Conservation (phyloP, 2,113 vertebrate genomes). For the Scalopus aquaticus region DNA sequence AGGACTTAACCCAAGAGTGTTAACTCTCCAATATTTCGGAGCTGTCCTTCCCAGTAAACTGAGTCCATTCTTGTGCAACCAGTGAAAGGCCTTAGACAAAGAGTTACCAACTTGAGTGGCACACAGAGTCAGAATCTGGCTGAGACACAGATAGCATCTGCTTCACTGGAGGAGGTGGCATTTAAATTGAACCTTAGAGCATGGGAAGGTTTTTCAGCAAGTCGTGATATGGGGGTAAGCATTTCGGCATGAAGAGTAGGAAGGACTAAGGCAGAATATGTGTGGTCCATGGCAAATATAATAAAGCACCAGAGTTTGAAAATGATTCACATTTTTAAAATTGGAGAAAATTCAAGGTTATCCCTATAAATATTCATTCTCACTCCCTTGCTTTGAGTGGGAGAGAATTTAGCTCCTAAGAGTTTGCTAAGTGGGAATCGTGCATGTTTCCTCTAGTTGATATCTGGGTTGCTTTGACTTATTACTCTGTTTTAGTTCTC, state of each 20-base stretch:
- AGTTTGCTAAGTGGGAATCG: slow-evolving; percentile 51
- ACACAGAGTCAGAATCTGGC: neutral
- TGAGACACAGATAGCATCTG: slow-evolving; percentile 42
- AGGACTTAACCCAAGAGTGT: neutral
- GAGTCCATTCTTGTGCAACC: neutral
- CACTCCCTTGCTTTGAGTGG: slow-evolving; percentile 70
- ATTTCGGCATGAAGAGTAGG: slow-evolving; percentile 38
- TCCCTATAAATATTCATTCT: slow-evolving; percentile 73
- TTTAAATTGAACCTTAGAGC: slow-evolving; percentile 69
- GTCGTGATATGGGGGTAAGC: slow-evolving; percentile 54
- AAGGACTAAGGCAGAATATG: slow-evolving; percentile 46
- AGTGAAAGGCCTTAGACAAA: slow-evolving; percentile 28
- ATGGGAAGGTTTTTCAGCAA: slow-evolving; percentile 58
- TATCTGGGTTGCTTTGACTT: slow-evolving; percentile 55
- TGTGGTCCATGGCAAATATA: slow-evolving; percentile 53
- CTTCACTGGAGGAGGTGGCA: slow-evolving; percentile 54
- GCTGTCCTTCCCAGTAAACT: neutral
- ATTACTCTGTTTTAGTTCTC: slow-evolving; percentile 36
- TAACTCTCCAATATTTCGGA: neutral
- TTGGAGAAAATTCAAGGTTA: slow-evolving; percentile 68
- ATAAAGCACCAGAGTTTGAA: slow-evolving; percentile 55
- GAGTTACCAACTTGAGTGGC: neutral
- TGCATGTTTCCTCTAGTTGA: slow-evolving; percentile 46
- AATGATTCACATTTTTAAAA: slow-evolving; percentile 72
- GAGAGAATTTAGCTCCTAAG: slow-evolving; percentile 61